Base-by-base conservation (phyloP, 1,140 invertebrate species). In the Bombyx mandarina region DNA sequence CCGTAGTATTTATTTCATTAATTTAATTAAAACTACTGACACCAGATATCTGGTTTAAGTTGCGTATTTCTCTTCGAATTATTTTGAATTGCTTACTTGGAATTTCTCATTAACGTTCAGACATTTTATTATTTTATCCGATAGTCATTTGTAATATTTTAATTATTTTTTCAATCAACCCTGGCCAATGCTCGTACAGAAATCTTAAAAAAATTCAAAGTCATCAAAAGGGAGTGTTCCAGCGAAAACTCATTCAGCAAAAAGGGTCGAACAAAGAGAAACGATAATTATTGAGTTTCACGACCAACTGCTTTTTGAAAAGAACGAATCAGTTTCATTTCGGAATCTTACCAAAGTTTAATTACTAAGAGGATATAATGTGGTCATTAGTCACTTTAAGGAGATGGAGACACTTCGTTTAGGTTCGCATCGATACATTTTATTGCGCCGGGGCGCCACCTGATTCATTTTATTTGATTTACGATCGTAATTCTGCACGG, bases 231-330 rank as follows among this genome's bases (percentile, higher is more conserved):
- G 47, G 42, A 43, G 46, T 47, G 49, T 61, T 67, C 57, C 9
- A 56, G 60, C 56, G 44, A 58, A 63, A 59, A 66, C 57, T 42
- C 52, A 61, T 65, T 61, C 53, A 50, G 53, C 54, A 56, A 55
- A 65, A 58, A 52, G 54, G 49, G 47, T 58, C 47, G 54, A 35
- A 66, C 45, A 56, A 62, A 62, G 26, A 49, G 18, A 26, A 45
- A 61, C 46, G 52, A 63, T 66, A 64, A 67, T 71, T 67, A 68
- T 71, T 71, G 58, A 59, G 63, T 63, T 66, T 66, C 60, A 60
- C 66, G 58, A 57, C 53, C 58, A 71, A 61, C 58, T 66, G 60
- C 56, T 66, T 68, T 56, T 52, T 66, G 55, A 71, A 62, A 65
- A 62, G 66, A 60, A 58, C 45, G 57, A 67, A 66, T 68, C 54